Percentiles rank a stretch among this genome's conserved stretches.
Evolutionary conservation across 2,888 invertebrate species (phyloP).

Genomic region (Sclerodermus sp.): DNA sequence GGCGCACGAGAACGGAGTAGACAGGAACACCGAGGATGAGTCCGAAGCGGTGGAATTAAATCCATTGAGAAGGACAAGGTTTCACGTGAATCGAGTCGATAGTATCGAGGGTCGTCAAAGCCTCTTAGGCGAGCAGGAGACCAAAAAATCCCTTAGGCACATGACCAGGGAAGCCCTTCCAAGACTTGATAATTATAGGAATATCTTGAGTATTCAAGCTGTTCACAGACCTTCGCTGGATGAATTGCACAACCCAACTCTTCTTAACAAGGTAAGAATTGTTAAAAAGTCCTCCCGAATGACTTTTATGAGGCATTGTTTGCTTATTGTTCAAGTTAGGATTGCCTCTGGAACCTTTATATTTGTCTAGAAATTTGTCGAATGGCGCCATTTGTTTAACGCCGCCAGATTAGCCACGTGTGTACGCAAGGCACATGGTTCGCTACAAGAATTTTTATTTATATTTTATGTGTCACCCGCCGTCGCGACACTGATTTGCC

Average conservation of each 20-base stretch:
- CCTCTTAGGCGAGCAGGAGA: conserved; percentile 52
- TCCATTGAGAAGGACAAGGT: conserved; percentile 60
- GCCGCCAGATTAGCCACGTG: too few relatives aligned
- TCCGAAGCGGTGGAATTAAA: conserved; percentile 53
- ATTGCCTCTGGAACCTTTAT: too few relatives aligned
- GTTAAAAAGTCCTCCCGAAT: too few relatives aligned
- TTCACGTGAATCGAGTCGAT: conserved; percentile 66
- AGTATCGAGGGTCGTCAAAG: conserved; percentile 58
- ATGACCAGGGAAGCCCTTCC: conserved; percentile 87
- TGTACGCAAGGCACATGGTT: too few relatives aligned
- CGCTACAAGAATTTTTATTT: too few relatives aligned
- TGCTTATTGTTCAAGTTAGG: too few relatives aligned
- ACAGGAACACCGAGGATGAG: conserved; percentile 32
- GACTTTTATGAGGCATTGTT: too few relatives aligned
- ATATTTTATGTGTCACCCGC: too few relatives aligned
- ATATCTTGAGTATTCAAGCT: conserved; percentile 85
- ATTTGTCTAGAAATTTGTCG: too few relatives aligned
- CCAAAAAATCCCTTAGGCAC: conserved; percentile 57
- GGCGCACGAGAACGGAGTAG: conserved; percentile 47
- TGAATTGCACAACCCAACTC: conserved; percentile 82
- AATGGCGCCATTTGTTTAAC: too few relatives aligned
- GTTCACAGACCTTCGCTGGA: conserved; percentile 85
- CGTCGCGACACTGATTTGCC: too few relatives aligned
- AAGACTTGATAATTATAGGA: conserved; percentile 84
- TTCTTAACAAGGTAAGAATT: conserved; percentile 72